Conservation (phyloP, 2,797 vertebrate genomes). For the Sebastiscus albofasciatus region DNA sequence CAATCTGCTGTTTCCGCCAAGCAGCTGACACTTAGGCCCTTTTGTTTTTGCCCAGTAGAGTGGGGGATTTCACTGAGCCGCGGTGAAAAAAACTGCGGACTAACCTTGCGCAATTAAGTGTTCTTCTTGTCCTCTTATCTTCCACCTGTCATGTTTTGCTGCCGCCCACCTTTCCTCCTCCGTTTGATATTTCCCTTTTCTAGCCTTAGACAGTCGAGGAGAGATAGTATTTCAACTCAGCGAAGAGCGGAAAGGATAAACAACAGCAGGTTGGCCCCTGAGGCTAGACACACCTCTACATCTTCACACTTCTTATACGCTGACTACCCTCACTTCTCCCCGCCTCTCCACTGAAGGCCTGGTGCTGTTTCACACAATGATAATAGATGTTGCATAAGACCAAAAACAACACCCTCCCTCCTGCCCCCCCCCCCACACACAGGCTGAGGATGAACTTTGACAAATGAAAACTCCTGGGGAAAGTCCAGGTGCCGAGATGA, state of each 20-base stretch:
- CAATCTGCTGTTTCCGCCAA: conserved; percentile 57
- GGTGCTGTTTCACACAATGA: conserved; percentile 22
- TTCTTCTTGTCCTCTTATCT: conserved; percentile 38
- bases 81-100: background rate
- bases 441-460: background rate
- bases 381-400: conserved; percentile 48
- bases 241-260: conserved; percentile 58
- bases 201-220: conserved; percentile 25
- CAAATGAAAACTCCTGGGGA: background rate
- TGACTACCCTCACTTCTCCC: conserved; percentile 8
- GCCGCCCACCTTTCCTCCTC: conserved; percentile 21
- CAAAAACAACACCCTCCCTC: background rate
- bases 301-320: conserved; percentile 29
- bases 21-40: conserved; percentile 60
- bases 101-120: conserved; percentile 58
- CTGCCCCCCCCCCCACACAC: too few relatives aligned
- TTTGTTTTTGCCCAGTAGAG: conserved; percentile 61
- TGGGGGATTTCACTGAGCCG: conserved; percentile 55
- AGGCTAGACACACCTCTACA: conserved; percentile 54
- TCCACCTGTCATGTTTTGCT: conserved; percentile 39
- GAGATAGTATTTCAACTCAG: conserved; percentile 67
- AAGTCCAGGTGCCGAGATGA: conserved; percentile 39
- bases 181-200: conserved; percentile 51
- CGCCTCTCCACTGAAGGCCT: background rate
- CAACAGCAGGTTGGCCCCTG: conserved; percentile 45